Evolutionary conservation across 2,797 vertebrate species (phyloP).

Genomic region (Fistularia commersonii): DNA sequence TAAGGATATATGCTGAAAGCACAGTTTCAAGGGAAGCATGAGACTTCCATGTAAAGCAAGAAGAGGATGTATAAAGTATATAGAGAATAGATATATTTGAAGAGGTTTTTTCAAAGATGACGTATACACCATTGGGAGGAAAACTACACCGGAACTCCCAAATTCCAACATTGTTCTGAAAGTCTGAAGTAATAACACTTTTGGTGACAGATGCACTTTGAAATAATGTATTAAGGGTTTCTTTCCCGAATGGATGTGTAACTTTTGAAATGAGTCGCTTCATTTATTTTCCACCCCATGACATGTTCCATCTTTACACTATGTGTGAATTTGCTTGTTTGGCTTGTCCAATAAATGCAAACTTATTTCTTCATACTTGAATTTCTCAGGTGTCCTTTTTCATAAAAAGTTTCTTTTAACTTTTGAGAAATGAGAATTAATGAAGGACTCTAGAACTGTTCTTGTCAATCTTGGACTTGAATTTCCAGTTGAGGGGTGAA

Average conservation of each 20-base stretch:
- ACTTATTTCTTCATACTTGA: slow-evolving; percentile 64
- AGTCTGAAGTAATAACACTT: not conserved
- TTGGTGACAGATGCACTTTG: slow-evolving; percentile 12
- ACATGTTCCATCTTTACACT: slow-evolving; percentile 63
- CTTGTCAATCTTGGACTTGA: too few relatives aligned
- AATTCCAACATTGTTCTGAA: too few relatives aligned
- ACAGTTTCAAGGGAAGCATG: slow-evolving; percentile 61
- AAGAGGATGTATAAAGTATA: slow-evolving; percentile 58
- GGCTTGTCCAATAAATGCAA: slow-evolving; percentile 71
- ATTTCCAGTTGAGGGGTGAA: too few relatives aligned
- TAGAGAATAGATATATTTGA: slow-evolving; percentile 44
- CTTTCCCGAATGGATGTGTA: slow-evolving; percentile 17
- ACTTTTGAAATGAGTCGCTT: slow-evolving; percentile 53
- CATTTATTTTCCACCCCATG: slow-evolving; percentile 56
- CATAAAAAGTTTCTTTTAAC: not conserved
- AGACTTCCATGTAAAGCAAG: slow-evolving; percentile 60
- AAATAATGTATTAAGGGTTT: slow-evolving; percentile 3
- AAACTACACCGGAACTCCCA: too few relatives aligned
- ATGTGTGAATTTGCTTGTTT: slow-evolving; percentile 62
- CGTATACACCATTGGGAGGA: slow-evolving; percentile 11
- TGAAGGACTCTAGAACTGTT: not conserved
- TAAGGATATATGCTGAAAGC: slow-evolving; percentile 63
- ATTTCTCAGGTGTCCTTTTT: not conserved
- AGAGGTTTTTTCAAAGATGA: slow-evolving; percentile 50
- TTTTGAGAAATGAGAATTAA: not conserved